These are phyloP conservation scores for Eilema depressum DNA, from an alignment of 2,888 invertebrate genomes.

Conservation along the genomic window DNA sequence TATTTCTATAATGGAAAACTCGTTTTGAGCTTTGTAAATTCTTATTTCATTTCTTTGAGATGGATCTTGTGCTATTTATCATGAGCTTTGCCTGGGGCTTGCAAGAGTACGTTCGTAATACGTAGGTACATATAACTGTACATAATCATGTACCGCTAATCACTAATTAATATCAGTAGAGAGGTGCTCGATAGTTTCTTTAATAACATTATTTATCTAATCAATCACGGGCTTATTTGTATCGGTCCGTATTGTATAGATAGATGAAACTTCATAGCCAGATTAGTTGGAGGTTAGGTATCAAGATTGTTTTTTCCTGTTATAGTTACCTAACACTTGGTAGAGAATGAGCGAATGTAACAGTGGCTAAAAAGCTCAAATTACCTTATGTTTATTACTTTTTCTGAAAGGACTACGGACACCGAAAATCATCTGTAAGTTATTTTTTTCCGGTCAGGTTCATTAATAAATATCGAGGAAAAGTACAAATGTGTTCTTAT, in stretches of 20 bases:
- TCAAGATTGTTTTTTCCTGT: neutral
- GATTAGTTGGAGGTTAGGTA: neutral
- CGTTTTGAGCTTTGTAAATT: conserved; percentile 8
- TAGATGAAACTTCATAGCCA: neutral
- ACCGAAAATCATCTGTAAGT: neutral
- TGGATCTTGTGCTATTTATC: neutral
- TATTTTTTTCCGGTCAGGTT: too few relatives aligned
- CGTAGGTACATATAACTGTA: neutral
- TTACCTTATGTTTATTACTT: too few relatives aligned
- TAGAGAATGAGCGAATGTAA: neutral
- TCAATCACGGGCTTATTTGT: conserved; percentile 3
- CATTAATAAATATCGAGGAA: too few relatives aligned
- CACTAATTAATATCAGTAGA: neutral
- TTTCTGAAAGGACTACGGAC: neutral
- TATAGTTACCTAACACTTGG: neutral
- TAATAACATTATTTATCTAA: conserved; percentile 8
- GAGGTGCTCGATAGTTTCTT: neutral
- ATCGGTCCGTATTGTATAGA: neutral
- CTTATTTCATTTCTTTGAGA: neutral
- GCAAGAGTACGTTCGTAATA: neutral
- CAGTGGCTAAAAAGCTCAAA: too few relatives aligned
- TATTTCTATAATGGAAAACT: conserved; percentile 14
- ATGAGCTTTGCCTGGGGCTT: neutral
- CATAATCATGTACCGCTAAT: neutral
- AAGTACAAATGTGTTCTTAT: too few relatives aligned